Conservation (phyloP, 1,140 invertebrate species). For the Cotesia glomerata region DNA sequence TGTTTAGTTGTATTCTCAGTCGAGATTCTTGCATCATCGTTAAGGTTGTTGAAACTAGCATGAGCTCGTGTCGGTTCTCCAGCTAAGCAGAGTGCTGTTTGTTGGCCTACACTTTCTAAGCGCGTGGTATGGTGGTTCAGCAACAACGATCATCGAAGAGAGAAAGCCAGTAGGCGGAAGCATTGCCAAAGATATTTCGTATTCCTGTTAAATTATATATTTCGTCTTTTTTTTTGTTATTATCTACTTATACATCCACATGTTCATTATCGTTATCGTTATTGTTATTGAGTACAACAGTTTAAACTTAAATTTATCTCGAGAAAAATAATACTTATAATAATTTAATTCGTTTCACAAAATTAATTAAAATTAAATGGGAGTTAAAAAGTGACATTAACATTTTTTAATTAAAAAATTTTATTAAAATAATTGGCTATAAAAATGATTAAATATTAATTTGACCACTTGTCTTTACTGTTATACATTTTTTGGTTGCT, state of each 20-base stretch:
- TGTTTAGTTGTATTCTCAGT: neutral
- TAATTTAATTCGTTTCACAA: too few species aligned
- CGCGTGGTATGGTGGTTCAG: neutral
- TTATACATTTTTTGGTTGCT: too few species aligned
- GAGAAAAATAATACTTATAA: neutral
- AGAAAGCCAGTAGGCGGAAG: constrained; percentile 24
- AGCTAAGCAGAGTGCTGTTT: too few species aligned
- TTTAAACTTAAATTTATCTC: neutral
- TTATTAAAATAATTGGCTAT: too few species aligned
- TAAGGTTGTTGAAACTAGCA: neutral
- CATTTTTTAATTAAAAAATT: too few species aligned
- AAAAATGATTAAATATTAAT: too few species aligned
- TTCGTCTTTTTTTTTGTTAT: neutral
- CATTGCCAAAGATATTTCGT: constrained; percentile 3
- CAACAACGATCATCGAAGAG: constrained; percentile 10
- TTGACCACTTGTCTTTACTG: too few species aligned
- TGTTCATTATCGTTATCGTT: neutral
- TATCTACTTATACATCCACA: neutral
- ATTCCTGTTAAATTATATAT: constrained; percentile 7
- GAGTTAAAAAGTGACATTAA: neutral
- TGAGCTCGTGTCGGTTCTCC: too few species aligned
- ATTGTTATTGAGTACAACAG: neutral
- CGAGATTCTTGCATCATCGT: constrained; percentile 28
- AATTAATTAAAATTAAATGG: neutral
- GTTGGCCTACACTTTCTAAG: constrained; percentile 26